A percentile compares a stretch with the other conserved stretches of the same genome.
phyloP scores from a whole-genome alignment of 2,113 vertebrate species.

The Dasyornis broadbenti region DNA sequence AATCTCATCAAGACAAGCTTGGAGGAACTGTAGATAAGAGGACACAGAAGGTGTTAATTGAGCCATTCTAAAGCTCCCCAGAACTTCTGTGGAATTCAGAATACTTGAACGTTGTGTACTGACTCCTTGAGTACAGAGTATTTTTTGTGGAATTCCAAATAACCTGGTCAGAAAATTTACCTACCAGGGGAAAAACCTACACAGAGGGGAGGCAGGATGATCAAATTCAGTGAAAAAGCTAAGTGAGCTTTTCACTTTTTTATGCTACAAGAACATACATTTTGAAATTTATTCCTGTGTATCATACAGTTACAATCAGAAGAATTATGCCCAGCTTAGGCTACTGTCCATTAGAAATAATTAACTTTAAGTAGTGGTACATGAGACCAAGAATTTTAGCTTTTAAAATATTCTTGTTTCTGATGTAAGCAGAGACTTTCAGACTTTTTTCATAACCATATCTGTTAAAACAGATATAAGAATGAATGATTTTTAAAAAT shows the following conservation, averaged over 20 bases:
- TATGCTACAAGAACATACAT: background rate
- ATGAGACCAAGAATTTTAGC: background rate
- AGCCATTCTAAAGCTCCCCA: background rate
- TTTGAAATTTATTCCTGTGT: background rate
- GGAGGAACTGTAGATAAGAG: background rate
- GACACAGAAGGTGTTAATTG: background rate
- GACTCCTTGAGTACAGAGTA: background rate
- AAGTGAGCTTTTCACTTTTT: background rate
- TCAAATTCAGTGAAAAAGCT: background rate
- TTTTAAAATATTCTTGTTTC: background rate
- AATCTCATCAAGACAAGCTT: background rate
- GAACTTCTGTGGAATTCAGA: background rate
- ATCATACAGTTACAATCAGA: background rate
- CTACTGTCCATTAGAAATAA: background rate
- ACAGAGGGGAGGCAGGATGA: background rate
- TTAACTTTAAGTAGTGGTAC: background rate
- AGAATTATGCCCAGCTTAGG: background rate
- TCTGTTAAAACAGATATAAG: background rate
- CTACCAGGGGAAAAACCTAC: background rate
- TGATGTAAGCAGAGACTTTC: background rate
- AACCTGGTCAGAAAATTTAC: background rate
- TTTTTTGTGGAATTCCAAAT: background rate
- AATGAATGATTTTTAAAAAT: background rate
- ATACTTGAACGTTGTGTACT: background rate
- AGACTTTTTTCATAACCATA: background rate